Evolutionary conservation across 2,797 vertebrate species (phyloP).

Genomic region (Eulemur albifrons): DNA sequence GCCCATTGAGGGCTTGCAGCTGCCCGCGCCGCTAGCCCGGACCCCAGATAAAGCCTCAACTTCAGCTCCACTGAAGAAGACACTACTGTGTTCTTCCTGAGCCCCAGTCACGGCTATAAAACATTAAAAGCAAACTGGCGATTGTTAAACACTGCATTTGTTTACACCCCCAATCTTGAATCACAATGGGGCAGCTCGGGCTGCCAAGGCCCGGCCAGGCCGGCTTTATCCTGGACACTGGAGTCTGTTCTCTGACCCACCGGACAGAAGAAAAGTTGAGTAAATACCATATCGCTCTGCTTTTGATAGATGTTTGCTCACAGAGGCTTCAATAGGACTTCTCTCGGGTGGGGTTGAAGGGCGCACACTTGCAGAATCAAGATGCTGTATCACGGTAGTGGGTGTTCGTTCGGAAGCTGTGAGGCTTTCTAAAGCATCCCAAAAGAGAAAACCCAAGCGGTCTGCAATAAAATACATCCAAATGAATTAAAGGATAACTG

Average conservation of each 20-base stretch:
- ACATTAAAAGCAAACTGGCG: conserved; percentile 69
- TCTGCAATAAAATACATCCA: background rate
- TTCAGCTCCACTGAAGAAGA: conserved; percentile 65
- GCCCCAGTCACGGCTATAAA: conserved; percentile 70
- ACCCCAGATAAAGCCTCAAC: conserved; percentile 70
- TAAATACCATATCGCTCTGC: background rate
- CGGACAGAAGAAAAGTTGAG: background rate
- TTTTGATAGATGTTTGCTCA: conserved; percentile 28
- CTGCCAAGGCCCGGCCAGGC: conserved; percentile 34
- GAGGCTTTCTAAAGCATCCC: background rate
- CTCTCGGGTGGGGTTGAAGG: background rate
- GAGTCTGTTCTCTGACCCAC: conserved; percentile 22
- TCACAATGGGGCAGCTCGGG: conserved; percentile 47
- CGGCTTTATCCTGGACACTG: conserved; percentile 29
- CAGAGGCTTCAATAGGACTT: background rate
- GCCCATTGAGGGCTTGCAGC: conserved; percentile 75
- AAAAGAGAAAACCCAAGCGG: background rate
- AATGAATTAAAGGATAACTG: background rate
- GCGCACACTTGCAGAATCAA: background rate
- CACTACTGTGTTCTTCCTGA: conserved; percentile 71
- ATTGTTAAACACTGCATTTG: conserved; percentile 65
- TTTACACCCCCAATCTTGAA: conserved; percentile 67
- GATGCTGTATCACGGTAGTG: background rate
- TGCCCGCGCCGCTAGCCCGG: conserved; percentile 67
- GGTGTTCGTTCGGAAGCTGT: background rate